A percentile compares a stretch with the other conserved stretches of the same genome.
Conservation (phyloP, 2,888 invertebrate species). For the Zaprionus bogoriensis region DNA sequence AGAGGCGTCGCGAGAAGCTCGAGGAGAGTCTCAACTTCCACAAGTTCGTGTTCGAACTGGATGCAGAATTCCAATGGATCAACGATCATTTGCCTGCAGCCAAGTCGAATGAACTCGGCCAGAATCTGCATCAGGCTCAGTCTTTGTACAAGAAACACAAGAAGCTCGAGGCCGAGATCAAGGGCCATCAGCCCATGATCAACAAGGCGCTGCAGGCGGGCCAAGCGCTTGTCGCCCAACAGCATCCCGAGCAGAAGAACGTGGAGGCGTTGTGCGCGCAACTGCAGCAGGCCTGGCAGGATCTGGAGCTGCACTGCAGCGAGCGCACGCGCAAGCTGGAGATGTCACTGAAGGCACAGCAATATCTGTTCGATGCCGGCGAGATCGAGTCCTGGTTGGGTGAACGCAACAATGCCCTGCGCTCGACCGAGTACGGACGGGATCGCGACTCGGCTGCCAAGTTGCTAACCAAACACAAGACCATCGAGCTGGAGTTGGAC, state of each 20-base stretch:
- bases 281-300: constrained; percentile 89
- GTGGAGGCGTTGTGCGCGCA: constrained; percentile 90
- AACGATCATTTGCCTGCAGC: constrained; percentile 93
- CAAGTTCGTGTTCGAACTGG: constrained; percentile 96
- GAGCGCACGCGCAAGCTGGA: constrained; percentile 91
- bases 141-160: constrained; percentile 96
- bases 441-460: constrained; percentile 96
- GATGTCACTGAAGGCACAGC: constrained; percentile 93
- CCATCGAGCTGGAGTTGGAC: constrained; percentile 94
- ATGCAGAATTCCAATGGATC: constrained; percentile 97
- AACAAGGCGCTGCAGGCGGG: constrained; percentile 93
- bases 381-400: constrained; percentile 97
- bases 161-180: constrained; percentile 94
- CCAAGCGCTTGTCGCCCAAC: constrained; percentile 87
- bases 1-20: constrained; percentile 88
- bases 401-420: constrained; percentile 92
- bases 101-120: constrained; percentile 89
- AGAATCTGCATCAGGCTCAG: constrained; percentile 95
- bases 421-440: constrained; percentile 93
- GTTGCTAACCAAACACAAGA: constrained; percentile 96
- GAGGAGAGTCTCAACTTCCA: constrained; percentile 92
- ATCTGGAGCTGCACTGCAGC: constrained; percentile 88
- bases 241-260: constrained; percentile 91
- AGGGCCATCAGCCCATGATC: constrained; percentile 92
- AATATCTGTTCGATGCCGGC: constrained; percentile 94